A percentile compares a stretch with the other conserved stretches of the same genome.
Evolutionary conservation across 2,113 vertebrate genomes (phyloP).

Genomic region (Bos indicus): DNA sequence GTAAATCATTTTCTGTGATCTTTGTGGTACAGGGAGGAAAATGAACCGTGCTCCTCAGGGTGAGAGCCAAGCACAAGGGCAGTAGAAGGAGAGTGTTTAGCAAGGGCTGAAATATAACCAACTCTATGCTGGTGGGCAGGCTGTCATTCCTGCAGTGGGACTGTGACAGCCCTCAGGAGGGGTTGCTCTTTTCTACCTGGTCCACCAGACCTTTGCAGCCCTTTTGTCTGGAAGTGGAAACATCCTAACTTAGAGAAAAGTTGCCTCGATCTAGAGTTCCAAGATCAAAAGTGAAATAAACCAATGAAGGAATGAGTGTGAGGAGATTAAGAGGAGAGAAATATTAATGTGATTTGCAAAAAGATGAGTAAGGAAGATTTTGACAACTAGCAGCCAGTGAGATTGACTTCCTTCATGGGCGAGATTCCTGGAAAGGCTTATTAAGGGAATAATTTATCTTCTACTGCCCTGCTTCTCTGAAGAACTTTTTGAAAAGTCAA

Average conservation of each 20-base stretch:
- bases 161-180: neutral
- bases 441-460: neutral
- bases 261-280: neutral
- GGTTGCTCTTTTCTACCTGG: neutral
- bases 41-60: neutral
- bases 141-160: no score
- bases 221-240: neutral
- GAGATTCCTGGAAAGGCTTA: neutral
- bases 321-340: neutral
- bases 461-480: neutral
- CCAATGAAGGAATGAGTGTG: neutral
- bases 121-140: neutral
- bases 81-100: neutral
- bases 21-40: neutral
- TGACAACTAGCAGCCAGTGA: neutral
- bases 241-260: neutral
- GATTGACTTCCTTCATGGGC: neutral
- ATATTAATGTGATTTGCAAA: neutral
- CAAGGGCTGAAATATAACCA: neutral
- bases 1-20: neutral
- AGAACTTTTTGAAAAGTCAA: neutral
- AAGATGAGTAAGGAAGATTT: conserved; percentile 9
- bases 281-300: neutral
- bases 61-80: neutral
- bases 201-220: neutral